Base-by-base conservation (phyloP, 2,797 vertebrate species). In the Sebastolobus altivelis region DNA sequence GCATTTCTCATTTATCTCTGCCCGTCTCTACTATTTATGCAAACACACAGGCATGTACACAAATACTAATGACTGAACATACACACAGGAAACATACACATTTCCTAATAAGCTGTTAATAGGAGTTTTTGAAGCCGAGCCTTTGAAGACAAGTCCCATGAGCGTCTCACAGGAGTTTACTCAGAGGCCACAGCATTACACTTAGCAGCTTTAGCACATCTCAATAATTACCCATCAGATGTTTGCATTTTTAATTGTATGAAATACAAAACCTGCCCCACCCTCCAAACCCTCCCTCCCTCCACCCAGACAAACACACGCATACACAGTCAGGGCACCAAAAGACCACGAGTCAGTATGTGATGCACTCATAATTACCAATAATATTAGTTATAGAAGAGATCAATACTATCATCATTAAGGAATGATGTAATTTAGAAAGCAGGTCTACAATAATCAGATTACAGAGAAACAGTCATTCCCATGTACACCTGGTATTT, bases 1-100 rank as follows among this genome's bases (percentile, higher is more conserved):
- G 80, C 74, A 82, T 83, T 72, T 82, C 69, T 79, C 76, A 84
- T 78, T 65, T 66, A 72, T 75, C 71, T 80, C 55, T 38, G 65
- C 65, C 46, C 29, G 43, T 46, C 72, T 66, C 27, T 65, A 55
- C 20, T n/a, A 67, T 31, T n/a, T 38, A 46, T 38, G 25, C 46
- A 59, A 63, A 78, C 66, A 67, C 35, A 65, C 8, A 46, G 7
- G 40, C 55, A 75, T 55, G 31, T 63, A 69, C 31, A 70, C 16
- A 8, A 66, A 65, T 61, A 63, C 65, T 72, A 75, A 79, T 75
- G 65, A 38, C 31, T 77, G 12, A 29, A 61, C 52, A 52, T 12
- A 46, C 40, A 69, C 58, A 54, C 29, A 14, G 16, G 2, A 7
- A 29, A 40, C 40, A 61, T 14, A 25, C 35, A 33, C 56, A 29